phyloP scores from a whole-genome alignment of 2,113 vertebrate genomes.

The Rhizomys pruinosus region DNA sequence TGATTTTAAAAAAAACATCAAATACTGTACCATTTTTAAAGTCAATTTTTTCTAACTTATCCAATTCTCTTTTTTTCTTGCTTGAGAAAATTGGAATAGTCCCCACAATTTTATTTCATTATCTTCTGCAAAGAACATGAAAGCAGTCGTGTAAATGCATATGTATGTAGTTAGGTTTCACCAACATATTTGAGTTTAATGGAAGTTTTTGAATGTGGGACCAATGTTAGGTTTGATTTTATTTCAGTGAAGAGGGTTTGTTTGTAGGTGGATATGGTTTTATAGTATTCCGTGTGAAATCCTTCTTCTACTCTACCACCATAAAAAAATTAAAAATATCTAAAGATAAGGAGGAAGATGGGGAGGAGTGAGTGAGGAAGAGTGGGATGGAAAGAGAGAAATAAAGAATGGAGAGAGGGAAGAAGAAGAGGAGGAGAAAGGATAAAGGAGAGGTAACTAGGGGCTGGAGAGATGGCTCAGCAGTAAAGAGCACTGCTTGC shows the following conservation, averaged over 20 bases:
- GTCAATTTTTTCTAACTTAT: constrained; percentile 9
- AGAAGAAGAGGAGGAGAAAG: not conserved
- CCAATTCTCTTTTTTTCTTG: constrained; percentile 10
- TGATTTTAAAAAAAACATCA: constrained; percentile 62
- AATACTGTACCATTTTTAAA: constrained; percentile 46
- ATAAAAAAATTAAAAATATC: not conserved
- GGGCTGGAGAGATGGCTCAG: too few species aligned
- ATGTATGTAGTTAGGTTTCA: not conserved
- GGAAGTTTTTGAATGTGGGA: not conserved
- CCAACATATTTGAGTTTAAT: constrained; percentile 30
- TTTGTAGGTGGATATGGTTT: not conserved
- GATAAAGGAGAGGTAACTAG: not conserved
- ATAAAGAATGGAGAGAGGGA: not conserved
- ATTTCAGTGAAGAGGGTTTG: constrained; percentile 12
- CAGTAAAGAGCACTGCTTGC: too few species aligned
- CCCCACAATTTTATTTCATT: constrained; percentile 53
- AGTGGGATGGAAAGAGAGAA: not conserved
- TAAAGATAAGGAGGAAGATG: not conserved
- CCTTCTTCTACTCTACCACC: not conserved
- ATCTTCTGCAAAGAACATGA: constrained; percentile 44
- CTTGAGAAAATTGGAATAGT: constrained; percentile 55
- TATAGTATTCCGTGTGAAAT: not conserved
- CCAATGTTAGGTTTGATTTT: not conserved
- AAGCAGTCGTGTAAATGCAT: not conserved
- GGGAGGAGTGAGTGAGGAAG: too few species aligned